Percentiles rank a stretch among this genome's conserved stretches.
These are phyloP conservation scores for Macrostomum lignano DNA, from an alignment of 1,140 invertebrate genomes.

Conservation along the genomic window DNA sequence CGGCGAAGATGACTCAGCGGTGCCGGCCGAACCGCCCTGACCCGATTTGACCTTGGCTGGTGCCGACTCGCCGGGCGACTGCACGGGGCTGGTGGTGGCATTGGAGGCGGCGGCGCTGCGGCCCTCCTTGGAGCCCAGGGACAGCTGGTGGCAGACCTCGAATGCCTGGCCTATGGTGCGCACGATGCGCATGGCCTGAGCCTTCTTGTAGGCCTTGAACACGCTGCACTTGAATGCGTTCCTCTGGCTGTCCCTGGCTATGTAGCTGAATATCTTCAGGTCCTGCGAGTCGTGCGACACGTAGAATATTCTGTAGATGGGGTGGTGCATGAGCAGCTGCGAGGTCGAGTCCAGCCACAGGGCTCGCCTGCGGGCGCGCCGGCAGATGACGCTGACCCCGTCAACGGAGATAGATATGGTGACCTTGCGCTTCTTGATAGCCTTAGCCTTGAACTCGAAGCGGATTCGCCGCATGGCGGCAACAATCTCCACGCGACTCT, in stretches of 20 bases:
- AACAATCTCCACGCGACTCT: constrained; percentile 79
- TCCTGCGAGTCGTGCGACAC: constrained; percentile 87
- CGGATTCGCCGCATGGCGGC: constrained; percentile 85
- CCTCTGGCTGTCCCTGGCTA: constrained; percentile 59
- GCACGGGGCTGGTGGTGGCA: too few species aligned
- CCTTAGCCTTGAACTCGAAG: constrained; percentile 87
- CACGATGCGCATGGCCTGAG: constrained; percentile 81
- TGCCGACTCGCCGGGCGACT: too few species aligned
- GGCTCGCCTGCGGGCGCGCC: too few species aligned
- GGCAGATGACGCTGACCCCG: constrained; percentile 62
- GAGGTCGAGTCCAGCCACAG: too few species aligned
- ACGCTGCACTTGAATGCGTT: constrained; percentile 88
- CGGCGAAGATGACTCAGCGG: too few species aligned
- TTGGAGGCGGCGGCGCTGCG: too few species aligned
- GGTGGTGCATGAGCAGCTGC: constrained; percentile 62
- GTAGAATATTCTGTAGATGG: constrained; percentile 90
- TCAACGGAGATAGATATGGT: constrained; percentile 70
- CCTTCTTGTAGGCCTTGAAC: constrained; percentile 82
- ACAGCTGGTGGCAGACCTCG: constrained; percentile 83
- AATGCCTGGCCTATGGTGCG: constrained; percentile 91
- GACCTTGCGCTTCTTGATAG: constrained; percentile 87
- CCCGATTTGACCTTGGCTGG: too few species aligned
- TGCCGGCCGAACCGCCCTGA: too few species aligned
- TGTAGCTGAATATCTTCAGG: constrained; percentile 84
- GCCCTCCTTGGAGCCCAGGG: too few species aligned